A percentile compares a stretch with the other conserved stretches of the same genome.
Evolutionary conservation across 2,797 vertebrate genomes (phyloP).

Genomic region (Eulemur coronatus): DNA sequence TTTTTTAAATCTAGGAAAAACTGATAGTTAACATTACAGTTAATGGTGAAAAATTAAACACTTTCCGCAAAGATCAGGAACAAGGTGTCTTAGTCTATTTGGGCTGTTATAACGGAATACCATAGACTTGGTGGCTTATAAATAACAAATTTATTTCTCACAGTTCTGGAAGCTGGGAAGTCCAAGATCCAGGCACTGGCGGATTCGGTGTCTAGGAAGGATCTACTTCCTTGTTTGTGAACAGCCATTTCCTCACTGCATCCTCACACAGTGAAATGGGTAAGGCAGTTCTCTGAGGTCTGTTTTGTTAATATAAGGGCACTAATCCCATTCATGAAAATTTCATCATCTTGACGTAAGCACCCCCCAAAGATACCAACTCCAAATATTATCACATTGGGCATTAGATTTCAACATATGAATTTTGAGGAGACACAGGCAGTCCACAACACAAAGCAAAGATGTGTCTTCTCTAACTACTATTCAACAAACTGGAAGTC

Average conservation of each 20-base stretch:
- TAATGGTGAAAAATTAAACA: background rate
- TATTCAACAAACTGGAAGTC: background rate
- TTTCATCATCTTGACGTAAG: background rate
- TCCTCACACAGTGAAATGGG: background rate
- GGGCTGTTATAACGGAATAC: background rate
- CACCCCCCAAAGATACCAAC: background rate
- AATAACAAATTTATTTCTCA: background rate
- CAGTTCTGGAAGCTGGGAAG: background rate
- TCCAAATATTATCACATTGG: background rate
- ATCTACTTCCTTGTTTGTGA: background rate
- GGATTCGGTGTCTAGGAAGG: background rate
- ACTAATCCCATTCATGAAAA: background rate
- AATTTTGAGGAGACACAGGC: background rate
- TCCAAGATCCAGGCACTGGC: background rate
- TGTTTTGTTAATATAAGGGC: background rate
- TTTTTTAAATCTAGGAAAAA: background rate
- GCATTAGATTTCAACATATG: background rate
- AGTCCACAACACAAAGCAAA: background rate
- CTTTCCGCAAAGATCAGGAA: background rate
- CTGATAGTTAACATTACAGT: background rate
- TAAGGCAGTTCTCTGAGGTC: background rate
- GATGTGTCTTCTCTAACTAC: background rate
- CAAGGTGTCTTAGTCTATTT: background rate
- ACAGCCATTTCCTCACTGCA: background rate
- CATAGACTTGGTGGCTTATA: background rate